Conservation (phyloP, 1,140 invertebrate species). For the Leptopilina clavipes region DNA sequence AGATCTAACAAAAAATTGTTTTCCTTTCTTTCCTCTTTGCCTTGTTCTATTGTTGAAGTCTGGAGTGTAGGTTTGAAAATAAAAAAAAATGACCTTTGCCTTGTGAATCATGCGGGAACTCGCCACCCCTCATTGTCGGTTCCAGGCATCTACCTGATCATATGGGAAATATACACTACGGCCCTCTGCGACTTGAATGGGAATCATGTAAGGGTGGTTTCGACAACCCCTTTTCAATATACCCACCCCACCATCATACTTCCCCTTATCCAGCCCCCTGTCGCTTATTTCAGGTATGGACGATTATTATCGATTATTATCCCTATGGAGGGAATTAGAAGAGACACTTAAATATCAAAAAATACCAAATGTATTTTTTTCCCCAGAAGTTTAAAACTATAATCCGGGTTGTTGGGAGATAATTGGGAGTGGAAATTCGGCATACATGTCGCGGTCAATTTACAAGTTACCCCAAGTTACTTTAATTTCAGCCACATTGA, state of each 20-base stretch:
- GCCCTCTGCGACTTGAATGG: conserved; percentile 58
- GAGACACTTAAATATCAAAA: too few species aligned
- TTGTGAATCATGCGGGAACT: conserved; percentile 53
- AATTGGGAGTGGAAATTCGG: too few species aligned
- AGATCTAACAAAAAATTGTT: too few species aligned
- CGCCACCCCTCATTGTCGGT: conserved; percentile 67
- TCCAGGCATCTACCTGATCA: conserved; percentile 71
- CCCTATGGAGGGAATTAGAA: too few species aligned
- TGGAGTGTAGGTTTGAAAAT: conserved; percentile 48
- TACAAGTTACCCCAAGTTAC: conserved; percentile 52
- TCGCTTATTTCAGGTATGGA: too few species aligned
- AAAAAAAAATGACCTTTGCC: conserved; percentile 57
- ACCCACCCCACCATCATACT: conserved; percentile 37
- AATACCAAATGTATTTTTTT: too few species aligned
- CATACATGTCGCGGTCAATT: conserved; percentile 47
- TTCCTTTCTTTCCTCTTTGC: too few species aligned
- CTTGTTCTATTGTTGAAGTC: neutral
- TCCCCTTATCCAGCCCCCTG: conserved; percentile 41
- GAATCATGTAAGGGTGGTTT: conserved; percentile 39
- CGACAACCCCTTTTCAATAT: conserved; percentile 40
- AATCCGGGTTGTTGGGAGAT: too few species aligned
- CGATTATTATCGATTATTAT: too few species aligned
- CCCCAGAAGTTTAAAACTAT: too few species aligned
- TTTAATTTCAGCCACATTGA: conserved; percentile 49
- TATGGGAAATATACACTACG: conserved; percentile 71